phyloP scores from a whole-genome alignment of 2,113 vertebrate genomes.

The Callopanchax toddi region DNA sequence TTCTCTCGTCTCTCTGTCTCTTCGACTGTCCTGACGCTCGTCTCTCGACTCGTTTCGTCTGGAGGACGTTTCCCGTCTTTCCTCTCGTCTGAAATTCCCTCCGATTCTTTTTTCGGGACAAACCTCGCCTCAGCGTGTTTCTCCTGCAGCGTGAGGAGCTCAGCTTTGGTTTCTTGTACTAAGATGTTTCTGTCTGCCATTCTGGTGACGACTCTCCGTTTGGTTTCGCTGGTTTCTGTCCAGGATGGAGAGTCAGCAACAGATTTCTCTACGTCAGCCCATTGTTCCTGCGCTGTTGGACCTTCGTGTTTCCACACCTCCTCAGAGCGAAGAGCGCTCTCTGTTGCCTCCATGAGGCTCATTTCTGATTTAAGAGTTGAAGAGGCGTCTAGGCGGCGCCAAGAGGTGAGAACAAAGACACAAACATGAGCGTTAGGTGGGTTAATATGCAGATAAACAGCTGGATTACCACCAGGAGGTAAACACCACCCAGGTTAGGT shows the following conservation, averaged over 20 bases:
- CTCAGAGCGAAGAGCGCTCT: conserved; percentile 30
- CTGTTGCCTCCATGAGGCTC: conserved; percentile 23
- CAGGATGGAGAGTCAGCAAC: conserved; percentile 42
- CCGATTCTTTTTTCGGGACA: background rate
- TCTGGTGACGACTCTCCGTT: conserved; percentile 3
- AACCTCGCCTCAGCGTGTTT: conserved; percentile 3
- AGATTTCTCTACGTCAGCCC: conserved; percentile 45
- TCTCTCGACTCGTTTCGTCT: background rate
- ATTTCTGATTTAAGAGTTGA: conserved; percentile 48
- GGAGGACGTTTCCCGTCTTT: too few species aligned
- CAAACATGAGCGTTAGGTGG: conserved; percentile 56
- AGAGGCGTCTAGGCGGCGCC: conserved; percentile 69
- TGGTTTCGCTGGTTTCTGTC: conserved; percentile 22
- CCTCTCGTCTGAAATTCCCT: background rate
- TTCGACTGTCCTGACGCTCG: background rate
- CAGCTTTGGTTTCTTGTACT: conserved; percentile 1
- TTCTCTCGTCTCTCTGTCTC: conserved; percentile 15
- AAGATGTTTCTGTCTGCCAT: background rate
- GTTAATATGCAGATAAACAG: conserved; percentile 26
- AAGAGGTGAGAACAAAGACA: conserved; percentile 67
- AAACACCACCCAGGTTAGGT: conserved; percentile 25
- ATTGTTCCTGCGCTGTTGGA: background rate
- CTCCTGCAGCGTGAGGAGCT: background rate
- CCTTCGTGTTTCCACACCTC: conserved; percentile 29
- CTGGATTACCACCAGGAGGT: conserved; percentile 19